These are phyloP conservation scores for Acropternis orthonyx DNA, from an alignment of 2,797 vertebrate genomes.

Conservation along the genomic window DNA sequence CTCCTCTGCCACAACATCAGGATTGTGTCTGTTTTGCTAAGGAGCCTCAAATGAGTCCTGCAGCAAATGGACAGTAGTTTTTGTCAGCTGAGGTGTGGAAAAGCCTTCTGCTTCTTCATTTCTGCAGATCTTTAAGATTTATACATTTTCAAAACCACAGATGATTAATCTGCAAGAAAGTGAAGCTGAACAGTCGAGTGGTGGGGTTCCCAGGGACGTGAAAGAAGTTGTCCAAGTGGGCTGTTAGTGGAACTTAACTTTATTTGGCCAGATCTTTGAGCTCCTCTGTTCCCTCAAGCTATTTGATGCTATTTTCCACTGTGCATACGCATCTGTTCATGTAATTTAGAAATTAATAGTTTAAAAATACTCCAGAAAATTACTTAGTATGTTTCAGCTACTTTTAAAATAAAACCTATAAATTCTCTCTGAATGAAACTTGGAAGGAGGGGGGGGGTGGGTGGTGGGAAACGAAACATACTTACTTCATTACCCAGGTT, in stretches of 20 bases:
- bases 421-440: constrained; percentile 32
- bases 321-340: constrained; percentile 53
- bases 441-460: not conserved
- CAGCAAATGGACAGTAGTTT: constrained; percentile 32
- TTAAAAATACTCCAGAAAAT: constrained; percentile 39
- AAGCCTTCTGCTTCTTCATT: constrained; percentile 37
- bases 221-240: constrained; percentile 25
- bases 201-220: not conserved
- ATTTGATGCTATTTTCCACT: constrained; percentile 59
- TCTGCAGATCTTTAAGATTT: constrained; percentile 22
- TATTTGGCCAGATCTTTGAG: constrained; percentile 23
- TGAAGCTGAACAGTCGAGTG: not conserved
- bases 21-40: not conserved
- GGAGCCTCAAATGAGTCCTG: not conserved
- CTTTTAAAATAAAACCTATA: constrained; percentile 57
- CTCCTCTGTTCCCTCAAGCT: constrained; percentile 1
- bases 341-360: constrained; percentile 60
- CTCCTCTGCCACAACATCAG: not conserved
- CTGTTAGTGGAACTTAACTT: constrained; percentile 38
- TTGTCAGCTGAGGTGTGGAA: constrained; percentile 19
- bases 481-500: not conserved
- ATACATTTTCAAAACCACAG: constrained; percentile 32
- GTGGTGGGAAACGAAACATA: not conserved
- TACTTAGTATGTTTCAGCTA: constrained; percentile 25
- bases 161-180: constrained; percentile 41